Base-by-base conservation (phyloP, 2,113 vertebrate genomes). In the Rhodinocichla rosea region DNA sequence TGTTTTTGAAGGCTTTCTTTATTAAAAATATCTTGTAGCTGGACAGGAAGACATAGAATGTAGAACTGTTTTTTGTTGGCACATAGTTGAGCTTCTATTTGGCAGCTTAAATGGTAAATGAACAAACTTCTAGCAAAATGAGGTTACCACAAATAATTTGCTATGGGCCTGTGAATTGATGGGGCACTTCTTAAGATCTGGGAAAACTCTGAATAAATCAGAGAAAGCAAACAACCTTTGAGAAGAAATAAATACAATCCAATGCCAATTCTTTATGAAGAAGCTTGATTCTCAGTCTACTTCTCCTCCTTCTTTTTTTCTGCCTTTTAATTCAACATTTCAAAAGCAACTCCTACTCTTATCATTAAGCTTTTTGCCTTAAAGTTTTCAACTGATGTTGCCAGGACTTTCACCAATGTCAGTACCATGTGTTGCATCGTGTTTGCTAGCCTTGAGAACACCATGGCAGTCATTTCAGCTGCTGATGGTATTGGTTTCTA, bases 141-240 rank as follows among this genome's bases (percentile, higher is more conserved):
- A 96, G 40, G 35, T 92, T 85, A 40, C 62, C 94, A 95, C 45
- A 95, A 94, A 91, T 90, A 94, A 94, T 93, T 87, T 93, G 53
- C 50, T 67, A 92, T 55, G 7, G 83, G 27, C 15, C 44, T 74
- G 55, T 40, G 55, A 94, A 84, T 14, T 87, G 83, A 81, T 60
- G 15, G 93, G 80, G 37, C 16, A 90, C 19, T 44, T 53, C 49
- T 44, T 35, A 64, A 76, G 21, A 67, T 26, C 30, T 64, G 22
- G 60, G 37, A 82, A 90, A 91, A 71, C 50, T 53, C 32, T 35
- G 69, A 86, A 89, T 92, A 69, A 94, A 90, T 76, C 27, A 78
- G 37, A 65, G 35, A 73, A 89, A 67, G 9, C 15, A 82, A 88
- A 77, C n/a, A 22, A 50, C 70, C 76, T 67, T 59, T 30, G 3